Evolutionary conservation across 2,888 invertebrate genomes (phyloP).

Genomic region (Scotopteryx bipunctaria): DNA sequence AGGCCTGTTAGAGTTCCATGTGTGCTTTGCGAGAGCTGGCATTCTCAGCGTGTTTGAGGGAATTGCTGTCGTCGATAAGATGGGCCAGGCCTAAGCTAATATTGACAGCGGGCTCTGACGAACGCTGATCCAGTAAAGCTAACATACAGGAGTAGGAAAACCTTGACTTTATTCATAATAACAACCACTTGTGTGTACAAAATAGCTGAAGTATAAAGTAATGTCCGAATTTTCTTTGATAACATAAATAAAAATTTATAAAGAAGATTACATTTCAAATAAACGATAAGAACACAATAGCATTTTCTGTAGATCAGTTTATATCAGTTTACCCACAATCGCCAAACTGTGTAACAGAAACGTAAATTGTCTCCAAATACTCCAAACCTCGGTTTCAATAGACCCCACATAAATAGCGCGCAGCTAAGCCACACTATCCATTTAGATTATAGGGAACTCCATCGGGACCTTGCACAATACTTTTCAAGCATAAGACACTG

Average conservation of each 20-base stretch:
- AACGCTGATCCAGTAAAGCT: conserved; percentile 8
- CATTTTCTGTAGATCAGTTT: too few species aligned
- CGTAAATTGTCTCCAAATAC: neutral
- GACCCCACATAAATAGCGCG: conserved; percentile 29
- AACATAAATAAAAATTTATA: too few species aligned
- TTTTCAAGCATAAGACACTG: too few species aligned
- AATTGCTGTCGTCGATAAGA: conserved; percentile 41
- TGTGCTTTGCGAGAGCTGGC: conserved; percentile 44
- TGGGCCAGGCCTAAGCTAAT: conserved; percentile 38
- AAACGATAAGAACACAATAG: too few species aligned
- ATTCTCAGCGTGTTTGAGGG: conserved; percentile 39
- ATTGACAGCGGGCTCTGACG: conserved; percentile 18
- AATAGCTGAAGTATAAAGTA: neutral
- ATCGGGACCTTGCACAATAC: conserved; percentile 3
- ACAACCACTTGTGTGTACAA: too few species aligned
- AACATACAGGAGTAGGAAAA: neutral
- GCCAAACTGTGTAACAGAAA: neutral
- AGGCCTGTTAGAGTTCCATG: conserved; percentile 58
- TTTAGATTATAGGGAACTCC: conserved; percentile 12
- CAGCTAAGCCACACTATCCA: conserved; percentile 30
- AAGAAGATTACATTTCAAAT: too few species aligned
- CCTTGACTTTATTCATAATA: neutral
- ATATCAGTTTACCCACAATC: too few species aligned
- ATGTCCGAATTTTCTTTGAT: too few species aligned
- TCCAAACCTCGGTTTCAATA: conserved; percentile 21